phyloP scores from a whole-genome alignment of 2,888 invertebrate genomes.

The Drosophila anomelani region DNA sequence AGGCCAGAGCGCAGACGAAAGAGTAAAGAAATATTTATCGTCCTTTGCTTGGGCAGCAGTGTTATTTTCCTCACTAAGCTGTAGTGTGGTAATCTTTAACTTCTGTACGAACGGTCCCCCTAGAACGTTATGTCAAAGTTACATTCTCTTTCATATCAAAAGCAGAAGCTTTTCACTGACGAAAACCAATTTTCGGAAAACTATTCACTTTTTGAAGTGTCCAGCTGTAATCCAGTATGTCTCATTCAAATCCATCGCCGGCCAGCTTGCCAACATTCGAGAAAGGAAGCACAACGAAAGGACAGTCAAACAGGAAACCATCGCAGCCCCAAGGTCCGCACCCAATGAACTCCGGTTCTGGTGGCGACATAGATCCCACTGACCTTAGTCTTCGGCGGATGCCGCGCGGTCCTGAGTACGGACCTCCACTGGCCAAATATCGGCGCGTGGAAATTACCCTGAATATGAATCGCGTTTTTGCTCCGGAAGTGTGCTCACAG shows the following conservation, averaged over 20 bases:
- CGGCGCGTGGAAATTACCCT: background rate
- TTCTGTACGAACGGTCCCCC: background rate
- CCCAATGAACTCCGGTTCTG: background rate
- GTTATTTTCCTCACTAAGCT: conserved; percentile 24
- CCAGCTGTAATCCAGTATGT: background rate
- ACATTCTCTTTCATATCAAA: background rate
- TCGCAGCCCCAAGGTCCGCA: background rate
- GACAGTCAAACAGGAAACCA: background rate
- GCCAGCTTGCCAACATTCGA: background rate
- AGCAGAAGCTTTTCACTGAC: too few relatives aligned
- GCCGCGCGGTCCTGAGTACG: too few relatives aligned
- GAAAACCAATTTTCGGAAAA: background rate
- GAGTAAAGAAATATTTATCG: conserved; percentile 41
- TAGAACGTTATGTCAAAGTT: background rate
- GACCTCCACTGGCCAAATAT: background rate
- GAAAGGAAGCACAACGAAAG: too few relatives aligned
- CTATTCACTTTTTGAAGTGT: background rate
- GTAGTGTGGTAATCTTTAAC: background rate
- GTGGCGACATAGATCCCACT: too few relatives aligned
- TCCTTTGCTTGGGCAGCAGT: conserved; percentile 14
- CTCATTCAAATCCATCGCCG: background rate
- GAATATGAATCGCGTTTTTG: too few relatives aligned
- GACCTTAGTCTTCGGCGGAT: background rate
- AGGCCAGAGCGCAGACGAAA: conserved; percentile 19
- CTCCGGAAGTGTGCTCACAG: too few relatives aligned